Evolutionary conservation across 2,888 invertebrate genomes (phyloP).

Genomic region (Xylota segnis): DNA sequence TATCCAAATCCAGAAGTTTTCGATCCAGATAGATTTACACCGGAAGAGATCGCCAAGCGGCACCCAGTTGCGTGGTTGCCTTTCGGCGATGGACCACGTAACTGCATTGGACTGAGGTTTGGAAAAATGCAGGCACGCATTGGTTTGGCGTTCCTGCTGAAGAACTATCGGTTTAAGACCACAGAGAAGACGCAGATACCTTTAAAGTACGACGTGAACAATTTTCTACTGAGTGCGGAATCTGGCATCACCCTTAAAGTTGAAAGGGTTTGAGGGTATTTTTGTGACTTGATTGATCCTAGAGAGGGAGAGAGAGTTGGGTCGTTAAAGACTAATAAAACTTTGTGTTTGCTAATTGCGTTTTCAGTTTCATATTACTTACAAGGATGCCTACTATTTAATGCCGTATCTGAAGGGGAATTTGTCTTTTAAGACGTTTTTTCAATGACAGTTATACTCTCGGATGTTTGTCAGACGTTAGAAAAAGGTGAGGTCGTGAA

Average conservation of each 20-base stretch:
- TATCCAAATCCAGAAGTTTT: constrained; percentile 84
- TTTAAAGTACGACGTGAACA: constrained; percentile 69
- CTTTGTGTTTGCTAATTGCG: too few species aligned
- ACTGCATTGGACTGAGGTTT: constrained; percentile 82
- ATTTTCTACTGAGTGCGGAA: constrained; percentile 76
- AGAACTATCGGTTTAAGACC: constrained; percentile 78
- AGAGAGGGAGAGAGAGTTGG: neutral
- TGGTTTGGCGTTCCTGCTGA: constrained; percentile 79
- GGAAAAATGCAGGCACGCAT: constrained; percentile 81
- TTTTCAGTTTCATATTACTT: too few species aligned
- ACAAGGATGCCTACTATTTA: too few species aligned
- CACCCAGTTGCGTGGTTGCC: constrained; percentile 80
- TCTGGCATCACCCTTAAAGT: constrained; percentile 79
- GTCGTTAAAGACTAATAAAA: neutral
- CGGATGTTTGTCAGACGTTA: too few species aligned
- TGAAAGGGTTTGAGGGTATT: constrained; percentile 58
- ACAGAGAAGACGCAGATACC: constrained; percentile 78
- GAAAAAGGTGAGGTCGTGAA: too few species aligned
- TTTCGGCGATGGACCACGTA: constrained; percentile 82
- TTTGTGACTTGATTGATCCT: too few species aligned
- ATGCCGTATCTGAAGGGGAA: too few species aligned
- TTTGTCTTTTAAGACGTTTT: too few species aligned
- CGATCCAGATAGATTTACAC: constrained; percentile 84
- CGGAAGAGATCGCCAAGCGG: constrained; percentile 80
- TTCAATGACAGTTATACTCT: too few species aligned